Evolutionary conservation across 2,888 invertebrate genomes (phyloP), one percentile per base, ranked within the genome.

Genomic region (Cantharis rufa): DNA sequence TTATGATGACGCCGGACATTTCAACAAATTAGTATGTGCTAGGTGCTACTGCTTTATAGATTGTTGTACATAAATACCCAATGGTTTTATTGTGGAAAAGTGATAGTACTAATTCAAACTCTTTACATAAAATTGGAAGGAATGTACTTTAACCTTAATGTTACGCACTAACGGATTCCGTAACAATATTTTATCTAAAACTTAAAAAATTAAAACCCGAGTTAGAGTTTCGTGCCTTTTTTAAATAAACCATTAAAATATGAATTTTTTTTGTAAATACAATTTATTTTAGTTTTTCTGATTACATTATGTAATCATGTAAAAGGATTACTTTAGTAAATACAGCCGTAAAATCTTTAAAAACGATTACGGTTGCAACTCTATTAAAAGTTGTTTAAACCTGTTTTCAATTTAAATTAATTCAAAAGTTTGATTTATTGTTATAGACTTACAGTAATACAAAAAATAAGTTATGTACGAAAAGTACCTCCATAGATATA

Each of bases 1-100:
- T 48, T n/a, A 80, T 79, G 78, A 78, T 77, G 78, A 80, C 79
- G 78, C 74, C 73, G 70, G 74, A 70, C 69, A 73, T 75, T 75
- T 75, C 71, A 76, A 78, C 76, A 76, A 78, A 76, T 76, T 76
- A 75, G 68, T 21, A 64, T 9, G n/a, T 66, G 64, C 64, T 21
- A 64, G 2, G n/a, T 66, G 64, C 64, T 66, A 66, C 64, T 66
- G 48, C 48, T n/a, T 48, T 48, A 32, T 48, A 4, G n/a, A 32
- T 32, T 32, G 11, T 32, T 13, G n/a, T 32, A 32, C 11, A 32
- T 11, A 11, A 18, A 24, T 21, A n/a, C 11, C 13, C 10, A 28
- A 28, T 28, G 11, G 11, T 28, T 24, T 24, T 7, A 24, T 24
- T 24, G 24, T 24, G 9, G 24, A 24, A 24, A 9, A 9, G 9